Evolutionary conservation across 2,888 invertebrate genomes (phyloP).

Genomic region (Notodonta dromedarius): DNA sequence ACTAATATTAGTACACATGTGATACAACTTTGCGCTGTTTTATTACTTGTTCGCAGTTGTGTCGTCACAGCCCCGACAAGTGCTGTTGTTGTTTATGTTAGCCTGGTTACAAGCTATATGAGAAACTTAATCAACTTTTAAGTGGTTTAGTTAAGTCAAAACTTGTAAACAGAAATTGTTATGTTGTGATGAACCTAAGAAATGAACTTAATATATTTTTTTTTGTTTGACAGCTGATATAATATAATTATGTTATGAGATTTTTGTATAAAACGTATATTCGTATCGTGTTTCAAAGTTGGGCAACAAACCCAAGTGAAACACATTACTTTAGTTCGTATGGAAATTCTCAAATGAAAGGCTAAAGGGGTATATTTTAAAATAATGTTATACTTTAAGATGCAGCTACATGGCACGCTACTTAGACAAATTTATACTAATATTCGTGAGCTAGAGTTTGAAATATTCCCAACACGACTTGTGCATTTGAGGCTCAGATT

Average conservation of each 20-base stretch:
- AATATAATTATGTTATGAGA: too few species aligned
- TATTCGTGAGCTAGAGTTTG: neutral
- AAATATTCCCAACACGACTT: neutral
- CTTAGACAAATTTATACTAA: neutral
- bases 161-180: neutral
- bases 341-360: neutral
- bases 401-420: neutral
- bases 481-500: neutral
- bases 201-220: too few species aligned
- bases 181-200: neutral
- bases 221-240: too few species aligned
- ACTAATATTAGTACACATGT: neutral
- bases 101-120: neutral
- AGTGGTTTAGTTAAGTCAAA: neutral
- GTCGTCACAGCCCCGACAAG: neutral
- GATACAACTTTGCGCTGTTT: neutral
- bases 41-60: neutral
- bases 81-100: neutral
- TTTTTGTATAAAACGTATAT: too few species aligned
- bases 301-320: too few species aligned
- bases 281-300: too few species aligned
- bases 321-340: too few species aligned
- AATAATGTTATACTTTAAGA: neutral
- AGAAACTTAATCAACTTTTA: neutral
- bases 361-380: neutral